These are phyloP conservation scores for Lichenostomus cassidix DNA, from an alignment of 2,113 vertebrate genomes.

Conservation along the genomic window DNA sequence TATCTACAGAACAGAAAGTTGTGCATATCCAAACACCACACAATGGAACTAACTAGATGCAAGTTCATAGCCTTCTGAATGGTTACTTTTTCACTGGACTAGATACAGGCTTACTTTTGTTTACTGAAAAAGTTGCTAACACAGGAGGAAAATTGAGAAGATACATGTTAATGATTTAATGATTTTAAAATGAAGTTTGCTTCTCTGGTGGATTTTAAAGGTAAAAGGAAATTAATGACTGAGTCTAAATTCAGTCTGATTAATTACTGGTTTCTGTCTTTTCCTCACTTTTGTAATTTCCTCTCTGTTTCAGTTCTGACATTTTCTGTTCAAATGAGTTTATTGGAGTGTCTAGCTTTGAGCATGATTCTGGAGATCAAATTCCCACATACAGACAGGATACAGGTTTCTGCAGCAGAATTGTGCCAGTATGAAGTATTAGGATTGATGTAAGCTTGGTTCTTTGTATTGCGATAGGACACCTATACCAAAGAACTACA, in stretches of 20 bases:
- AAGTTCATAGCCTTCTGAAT: background rate
- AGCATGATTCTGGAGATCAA: background rate
- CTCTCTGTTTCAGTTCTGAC: background rate
- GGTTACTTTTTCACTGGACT: background rate
- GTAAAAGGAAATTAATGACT: background rate
- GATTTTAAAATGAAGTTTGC: background rate
- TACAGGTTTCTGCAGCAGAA: background rate
- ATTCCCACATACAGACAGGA: no score
- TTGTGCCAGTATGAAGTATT: rapidly evolving
- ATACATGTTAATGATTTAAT: background rate
- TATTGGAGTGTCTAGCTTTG: background rate
- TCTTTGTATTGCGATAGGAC: background rate
- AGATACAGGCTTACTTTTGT: background rate
- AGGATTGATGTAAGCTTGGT: no score
- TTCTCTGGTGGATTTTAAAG: background rate
- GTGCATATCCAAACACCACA: background rate
- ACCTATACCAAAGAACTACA: background rate
- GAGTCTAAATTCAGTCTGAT: background rate
- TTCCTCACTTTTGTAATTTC: background rate
- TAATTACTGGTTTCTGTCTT: background rate
- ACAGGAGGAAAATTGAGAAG: background rate
- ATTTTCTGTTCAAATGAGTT: background rate
- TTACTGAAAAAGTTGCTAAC: background rate
- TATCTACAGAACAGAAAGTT: background rate
- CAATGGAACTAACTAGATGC: background rate